Conservation (phyloP, 2,888 invertebrate genomes). For the Priocnemis perturbator region DNA sequence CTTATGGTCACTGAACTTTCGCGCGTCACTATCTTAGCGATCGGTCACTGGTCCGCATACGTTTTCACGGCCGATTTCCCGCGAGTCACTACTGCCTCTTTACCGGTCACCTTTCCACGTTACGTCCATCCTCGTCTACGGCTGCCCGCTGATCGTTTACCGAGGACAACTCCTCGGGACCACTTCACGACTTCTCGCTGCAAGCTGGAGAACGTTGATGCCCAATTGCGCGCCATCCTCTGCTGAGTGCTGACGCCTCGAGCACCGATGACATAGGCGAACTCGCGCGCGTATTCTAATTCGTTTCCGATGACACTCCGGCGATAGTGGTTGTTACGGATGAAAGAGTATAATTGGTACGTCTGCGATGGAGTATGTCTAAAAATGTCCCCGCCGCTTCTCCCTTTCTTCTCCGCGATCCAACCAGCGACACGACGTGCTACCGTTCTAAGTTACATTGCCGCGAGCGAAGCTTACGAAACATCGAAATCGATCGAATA, state of each 20-base stretch:
- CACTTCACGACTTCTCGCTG: background rate
- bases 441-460: no score
- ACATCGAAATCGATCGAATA: no score
- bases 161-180: no score
- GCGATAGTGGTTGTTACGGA: background rate
- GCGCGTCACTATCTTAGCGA: slow-evolving; percentile 57
- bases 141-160: no score
- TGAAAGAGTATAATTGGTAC: no score
- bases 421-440: no score
- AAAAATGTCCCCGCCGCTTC: background rate
- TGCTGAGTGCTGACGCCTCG: background rate
- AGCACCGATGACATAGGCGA: background rate
- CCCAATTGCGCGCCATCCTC: background rate
- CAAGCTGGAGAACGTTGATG: background rate
- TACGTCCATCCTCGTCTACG: background rate
- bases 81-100: no score
- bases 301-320: slow-evolving; percentile 8
- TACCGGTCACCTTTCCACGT: slow-evolving; percentile 1
- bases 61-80: slow-evolving; percentile 31
- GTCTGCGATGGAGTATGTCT: background rate
- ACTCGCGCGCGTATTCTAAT: background rate
- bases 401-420: no score
- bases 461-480: no score
- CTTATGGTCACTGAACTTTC: slow-evolving; percentile 74
- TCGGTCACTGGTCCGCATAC: slow-evolving; percentile 54